Evolutionary conservation across 2,888 invertebrate species (phyloP), one percentile per base, ranked within the genome.

Genomic region (Clistopyga incitator): DNA sequence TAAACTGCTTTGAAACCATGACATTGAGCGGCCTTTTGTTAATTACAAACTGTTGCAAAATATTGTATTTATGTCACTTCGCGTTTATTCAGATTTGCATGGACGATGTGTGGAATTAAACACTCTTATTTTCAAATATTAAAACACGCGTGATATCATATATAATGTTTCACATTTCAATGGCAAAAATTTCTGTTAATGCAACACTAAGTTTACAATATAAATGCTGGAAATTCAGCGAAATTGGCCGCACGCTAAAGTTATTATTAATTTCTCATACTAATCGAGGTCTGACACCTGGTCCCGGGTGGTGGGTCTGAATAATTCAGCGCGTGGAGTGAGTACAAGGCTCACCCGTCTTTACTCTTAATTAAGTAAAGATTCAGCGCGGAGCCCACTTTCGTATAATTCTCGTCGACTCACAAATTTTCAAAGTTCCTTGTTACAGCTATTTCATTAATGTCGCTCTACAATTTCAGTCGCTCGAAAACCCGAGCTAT

Each of bases 231-330:
- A 25, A 59, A 59, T 59, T 3, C 4, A 6, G 8, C 59, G 47
- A 29, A 15, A 45, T 23, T 20, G 15, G 71, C 72, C 87, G 82
- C 84, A 81, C 56, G 78, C 56, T 64, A 70, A 89, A 88, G 86
- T 89, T 87, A 86, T 89, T 89, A 88, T 89, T 89, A 88, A 89
- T 89, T 88, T 82, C 76, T 77, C 79, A 18, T 15, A 52, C n/a
- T 82, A 85, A 87, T 88, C 84, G 84, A 45, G 77, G 61, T 81
- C 70, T 80, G 65, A 87, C 87, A 88, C 82, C 85, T 86, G 88
- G 85, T 81, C 83, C 80, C 47, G 81, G 45, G 10, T 20, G 18
- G 45, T 23, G 47, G 47, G 1, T 38, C 45, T 18, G 52, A 54
- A 56, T 79, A 52, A 79, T 71, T 50, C 67, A 52, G 59, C 65